Conservation (phyloP, 2,113 vertebrate genomes). For the Micronycteris hirsuta region DNA sequence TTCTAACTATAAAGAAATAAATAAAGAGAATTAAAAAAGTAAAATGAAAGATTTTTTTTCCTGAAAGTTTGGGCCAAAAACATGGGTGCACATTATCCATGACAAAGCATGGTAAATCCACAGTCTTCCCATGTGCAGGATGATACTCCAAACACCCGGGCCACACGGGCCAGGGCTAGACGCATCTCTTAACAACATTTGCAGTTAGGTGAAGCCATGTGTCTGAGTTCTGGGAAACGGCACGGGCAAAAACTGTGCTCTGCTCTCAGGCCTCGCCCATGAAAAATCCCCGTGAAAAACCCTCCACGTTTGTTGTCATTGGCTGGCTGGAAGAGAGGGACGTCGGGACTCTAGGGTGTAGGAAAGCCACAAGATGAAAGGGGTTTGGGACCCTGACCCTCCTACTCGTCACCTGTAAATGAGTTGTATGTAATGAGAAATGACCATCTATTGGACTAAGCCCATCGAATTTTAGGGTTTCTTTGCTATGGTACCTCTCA, state of each 20-base stretch:
- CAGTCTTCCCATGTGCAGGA: too few relatives aligned
- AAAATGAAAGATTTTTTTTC: too few relatives aligned
- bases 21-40: too few relatives aligned
- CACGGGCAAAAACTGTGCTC: background rate
- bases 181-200: background rate
- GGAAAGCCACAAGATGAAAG: background rate
- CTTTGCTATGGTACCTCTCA: background rate
- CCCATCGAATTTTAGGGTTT: background rate
- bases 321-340: background rate
- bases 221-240: background rate
- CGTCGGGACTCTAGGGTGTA: background rate
- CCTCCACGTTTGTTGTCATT: background rate
- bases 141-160: too few relatives aligned
- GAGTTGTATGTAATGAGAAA: background rate
- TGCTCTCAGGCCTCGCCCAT: background rate
- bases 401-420: background rate
- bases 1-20: too few relatives aligned
- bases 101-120: too few relatives aligned
- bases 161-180: background rate
- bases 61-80: too few relatives aligned
- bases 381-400: background rate
- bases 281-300: background rate
- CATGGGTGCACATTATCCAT: too few relatives aligned
- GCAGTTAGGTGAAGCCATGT: background rate
- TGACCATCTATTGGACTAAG: background rate